Percentiles rank a stretch among this genome's conserved stretches.
Evolutionary conservation across 2,797 vertebrate species (phyloP).

Genomic region (Gadopsis marmoratus): DNA sequence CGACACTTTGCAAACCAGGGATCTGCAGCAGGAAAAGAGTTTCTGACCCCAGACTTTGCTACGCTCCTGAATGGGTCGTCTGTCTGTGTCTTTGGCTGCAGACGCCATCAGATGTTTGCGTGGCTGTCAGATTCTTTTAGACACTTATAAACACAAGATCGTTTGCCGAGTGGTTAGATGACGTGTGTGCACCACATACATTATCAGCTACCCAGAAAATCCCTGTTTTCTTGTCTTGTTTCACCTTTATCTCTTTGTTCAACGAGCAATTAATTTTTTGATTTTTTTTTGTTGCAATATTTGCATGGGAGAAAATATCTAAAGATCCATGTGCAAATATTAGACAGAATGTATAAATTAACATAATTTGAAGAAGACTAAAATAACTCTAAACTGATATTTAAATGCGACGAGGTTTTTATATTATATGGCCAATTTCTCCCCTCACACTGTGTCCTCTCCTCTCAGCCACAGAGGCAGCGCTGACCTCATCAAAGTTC

Average conservation of each 20-base stretch:
- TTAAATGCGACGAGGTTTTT: slow-evolving; percentile 15
- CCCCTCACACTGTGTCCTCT: background rate
- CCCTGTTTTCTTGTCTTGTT: slow-evolving; percentile 25
- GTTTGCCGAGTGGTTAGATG: slow-evolving; percentile 55
- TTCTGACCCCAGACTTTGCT: slow-evolving; percentile 23
- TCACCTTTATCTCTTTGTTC: background rate
- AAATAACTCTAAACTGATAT: slow-evolving; percentile 37
- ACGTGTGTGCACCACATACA: slow-evolving; percentile 46
- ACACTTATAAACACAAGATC: slow-evolving; percentile 70
- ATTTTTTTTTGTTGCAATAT: slow-evolving; percentile 31
- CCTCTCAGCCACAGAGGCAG: slow-evolving; percentile 25
- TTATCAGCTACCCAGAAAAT: slow-evolving; percentile 40
- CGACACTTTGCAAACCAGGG: slow-evolving; percentile 21
- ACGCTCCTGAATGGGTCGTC: slow-evolving; percentile 63
- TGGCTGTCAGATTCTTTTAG: slow-evolving; percentile 68
- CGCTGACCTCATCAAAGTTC: slow-evolving; percentile 60
- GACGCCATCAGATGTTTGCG: slow-evolving; percentile 73
- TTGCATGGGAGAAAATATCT: slow-evolving; percentile 35
- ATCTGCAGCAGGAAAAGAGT: slow-evolving; percentile 30
- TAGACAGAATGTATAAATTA: slow-evolving; percentile 39
- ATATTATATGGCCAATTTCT: slow-evolving; percentile 22
- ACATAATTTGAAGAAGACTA: slow-evolving; percentile 39
- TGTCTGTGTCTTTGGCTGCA: slow-evolving; percentile 70
- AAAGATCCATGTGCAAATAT: slow-evolving; percentile 39
- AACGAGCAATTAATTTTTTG: slow-evolving; percentile 34